Percentiles rank a stretch among this genome's conserved stretches.
These are phyloP conservation scores for Rotaria socialis DNA, from an alignment of 2,888 invertebrate genomes.

Conservation along the genomic window DNA sequence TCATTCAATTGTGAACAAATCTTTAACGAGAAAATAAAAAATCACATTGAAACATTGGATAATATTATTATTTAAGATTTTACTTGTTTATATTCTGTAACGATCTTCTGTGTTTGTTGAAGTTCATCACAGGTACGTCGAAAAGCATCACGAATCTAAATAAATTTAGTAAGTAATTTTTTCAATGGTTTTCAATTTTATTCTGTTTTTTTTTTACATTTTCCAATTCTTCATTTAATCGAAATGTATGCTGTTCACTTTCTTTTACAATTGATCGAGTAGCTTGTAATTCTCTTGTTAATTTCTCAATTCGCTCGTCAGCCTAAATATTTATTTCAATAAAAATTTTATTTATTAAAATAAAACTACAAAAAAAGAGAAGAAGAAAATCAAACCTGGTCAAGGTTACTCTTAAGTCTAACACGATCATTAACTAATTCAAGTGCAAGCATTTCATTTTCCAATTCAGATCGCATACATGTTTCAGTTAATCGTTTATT, in stretches of 20 bases:
- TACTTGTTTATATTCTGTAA: constrained; percentile 78
- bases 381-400: constrained; percentile 50
- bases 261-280: constrained; percentile 64
- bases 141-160: constrained; percentile 38
- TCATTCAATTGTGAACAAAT: constrained; percentile 72
- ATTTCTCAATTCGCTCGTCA: constrained; percentile 60
- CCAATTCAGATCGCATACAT: constrained; percentile 64
- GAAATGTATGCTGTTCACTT: constrained; percentile 70
- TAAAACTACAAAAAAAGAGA: background rate
- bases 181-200: background rate
- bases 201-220: constrained; percentile 52
- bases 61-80: constrained; percentile 37
- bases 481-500: constrained; percentile 62
- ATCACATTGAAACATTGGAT: background rate
- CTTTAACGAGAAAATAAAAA: constrained; percentile 50
- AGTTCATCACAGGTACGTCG: constrained; percentile 30
- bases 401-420: constrained; percentile 62
- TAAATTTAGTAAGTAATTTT: background rate
- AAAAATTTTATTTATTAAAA: background rate
- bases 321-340: constrained; percentile 51
- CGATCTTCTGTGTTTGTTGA: constrained; percentile 34
- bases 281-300: constrained; percentile 58
- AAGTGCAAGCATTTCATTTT: constrained; percentile 65
- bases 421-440: constrained; percentile 65
- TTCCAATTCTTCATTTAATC: constrained; percentile 67